Evolutionary conservation across 1,140 invertebrate species (phyloP).

Genomic region (Calliopsis andreniformis): DNA sequence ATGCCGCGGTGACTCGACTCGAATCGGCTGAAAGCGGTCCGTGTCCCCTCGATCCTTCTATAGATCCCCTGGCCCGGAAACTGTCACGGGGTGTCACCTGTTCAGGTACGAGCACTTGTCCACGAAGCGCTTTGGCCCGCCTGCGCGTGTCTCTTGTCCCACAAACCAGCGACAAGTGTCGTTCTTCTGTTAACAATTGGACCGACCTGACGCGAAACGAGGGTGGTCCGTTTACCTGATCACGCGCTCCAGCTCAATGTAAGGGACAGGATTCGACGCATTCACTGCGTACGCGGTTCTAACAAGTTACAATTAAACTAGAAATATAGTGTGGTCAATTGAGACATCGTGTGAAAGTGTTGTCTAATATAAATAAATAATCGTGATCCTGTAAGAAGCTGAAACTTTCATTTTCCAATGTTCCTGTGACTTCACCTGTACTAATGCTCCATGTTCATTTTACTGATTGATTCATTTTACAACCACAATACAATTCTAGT

Average conservation of each 20-base stretch:
- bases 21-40: constrained; percentile 38
- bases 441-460: too few species aligned
- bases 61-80: constrained; percentile 36
- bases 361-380: too few species aligned
- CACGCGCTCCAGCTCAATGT: background rate
- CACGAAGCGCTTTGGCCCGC: constrained; percentile 11
- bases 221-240: constrained; percentile 25
- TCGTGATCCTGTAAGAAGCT: too few species aligned
- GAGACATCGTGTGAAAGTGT: too few species aligned
- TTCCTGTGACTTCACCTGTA: too few species aligned
- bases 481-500: too few species aligned
- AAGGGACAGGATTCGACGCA: background rate
- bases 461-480: too few species aligned
- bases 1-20: constrained; percentile 28
- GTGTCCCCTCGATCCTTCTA: constrained; percentile 12
- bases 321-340: too few species aligned
- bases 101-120: constrained; percentile 51
- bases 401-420: too few species aligned
- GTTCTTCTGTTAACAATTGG: background rate
- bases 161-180: constrained; percentile 51
- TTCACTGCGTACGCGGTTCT: background rate
- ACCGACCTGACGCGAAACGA: constrained; percentile 1
- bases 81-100: constrained; percentile 58
- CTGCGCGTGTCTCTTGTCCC: constrained; percentile 7
- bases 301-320: too few species aligned